Base-by-base conservation (phyloP, 2,888 invertebrate species). In the Drosophila nigritarsus region DNA sequence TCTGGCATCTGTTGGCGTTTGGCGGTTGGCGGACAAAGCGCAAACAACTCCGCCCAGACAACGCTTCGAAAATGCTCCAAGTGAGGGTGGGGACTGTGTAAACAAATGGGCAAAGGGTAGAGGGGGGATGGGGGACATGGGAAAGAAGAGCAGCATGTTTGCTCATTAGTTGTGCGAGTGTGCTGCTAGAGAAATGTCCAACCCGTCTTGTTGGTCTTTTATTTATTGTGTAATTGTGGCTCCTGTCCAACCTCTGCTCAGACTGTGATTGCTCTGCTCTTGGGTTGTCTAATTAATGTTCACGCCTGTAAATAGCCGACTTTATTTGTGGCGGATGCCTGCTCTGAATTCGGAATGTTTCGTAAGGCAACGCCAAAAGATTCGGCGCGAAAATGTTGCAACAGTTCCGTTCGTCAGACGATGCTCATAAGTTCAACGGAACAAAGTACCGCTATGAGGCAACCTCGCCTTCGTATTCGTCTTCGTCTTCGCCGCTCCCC, bases 1-100 rank as follows among this genome's bases (percentile, higher is more conserved):
- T 89, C 87, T 87, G 79, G 85, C 81, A 87, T 87, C 87, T 89
- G 87, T 69, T 87, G 81, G 80, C 85, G 87, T 84, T 70, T 85
- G 81, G 75, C 84, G 83, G 86, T 61, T 56, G 68, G 73, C 65
- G 74, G 68, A 81, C 73, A 82, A 81, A 77, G 79, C 74, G 78
- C 84, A 85, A 88, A 81, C 79, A 88, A 75, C 81, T 73, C 79
- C 88, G 81, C 88, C 86, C 80, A 51, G 42, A 61, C 54, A 55
- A 50, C 55, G 73, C 60, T 53, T 50, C 55, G 36, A 54, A 68
- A 48, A 36, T 54, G 62, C 62, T 71, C 53, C 59, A 27, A 78
- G 78, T 71, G 82, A 50, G 74, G 69, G 73, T 70, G 73, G 54
- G 63, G 67, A 64, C 45, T 36, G 63, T 36, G 49, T 59, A 56